A percentile compares a stretch with the other conserved stretches of the same genome.
Conservation (phyloP, 1,140 invertebrate species). For the Neomicropteryx cornuta region DNA sequence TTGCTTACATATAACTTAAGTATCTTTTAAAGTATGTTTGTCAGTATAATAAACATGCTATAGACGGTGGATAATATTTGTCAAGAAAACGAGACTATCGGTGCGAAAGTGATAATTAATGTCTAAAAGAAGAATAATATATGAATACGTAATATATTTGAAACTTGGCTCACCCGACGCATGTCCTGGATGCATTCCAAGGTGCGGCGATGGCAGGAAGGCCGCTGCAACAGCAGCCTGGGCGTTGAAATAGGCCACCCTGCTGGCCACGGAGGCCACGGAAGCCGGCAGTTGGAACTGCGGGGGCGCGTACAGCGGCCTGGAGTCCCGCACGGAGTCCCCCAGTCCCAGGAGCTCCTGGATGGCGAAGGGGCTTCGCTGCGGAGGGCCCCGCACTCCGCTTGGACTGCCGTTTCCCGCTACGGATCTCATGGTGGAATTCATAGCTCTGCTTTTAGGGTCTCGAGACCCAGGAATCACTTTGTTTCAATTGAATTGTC, state of each 20-base stretch:
- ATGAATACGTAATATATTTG: too few relatives aligned
- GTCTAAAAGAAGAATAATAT: too few relatives aligned
- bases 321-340: slow-evolving; percentile 29
- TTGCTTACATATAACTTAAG: too few relatives aligned
- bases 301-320: slow-evolving; percentile 28
- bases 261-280: slow-evolving; percentile 51
- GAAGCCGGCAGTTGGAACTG: slow-evolving; percentile 46
- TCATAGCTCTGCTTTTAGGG: too few relatives aligned
- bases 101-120: too few relatives aligned
- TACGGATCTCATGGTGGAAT: too few relatives aligned
- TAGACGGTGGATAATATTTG: too few relatives aligned
- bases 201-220: slow-evolving; percentile 49
- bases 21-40: too few relatives aligned
- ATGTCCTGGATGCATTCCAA: slow-evolving; percentile 25
- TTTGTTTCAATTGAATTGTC: too few relatives aligned
- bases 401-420: slow-evolving; percentile 31
- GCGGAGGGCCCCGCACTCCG: slow-evolving; percentile 43
- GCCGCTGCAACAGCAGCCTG: slow-evolving; percentile 79
- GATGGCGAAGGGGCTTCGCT: slow-evolving; percentile 83
- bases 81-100: too few relatives aligned
- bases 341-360: slow-evolving; percentile 79
- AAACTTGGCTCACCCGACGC: slow-evolving; percentile 32
- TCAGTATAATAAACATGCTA: too few relatives aligned
- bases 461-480: too few relatives aligned
- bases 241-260: slow-evolving; percentile 79